Base-by-base conservation (phyloP, 2,113 vertebrate genomes). In the Barbus barbus region DNA sequence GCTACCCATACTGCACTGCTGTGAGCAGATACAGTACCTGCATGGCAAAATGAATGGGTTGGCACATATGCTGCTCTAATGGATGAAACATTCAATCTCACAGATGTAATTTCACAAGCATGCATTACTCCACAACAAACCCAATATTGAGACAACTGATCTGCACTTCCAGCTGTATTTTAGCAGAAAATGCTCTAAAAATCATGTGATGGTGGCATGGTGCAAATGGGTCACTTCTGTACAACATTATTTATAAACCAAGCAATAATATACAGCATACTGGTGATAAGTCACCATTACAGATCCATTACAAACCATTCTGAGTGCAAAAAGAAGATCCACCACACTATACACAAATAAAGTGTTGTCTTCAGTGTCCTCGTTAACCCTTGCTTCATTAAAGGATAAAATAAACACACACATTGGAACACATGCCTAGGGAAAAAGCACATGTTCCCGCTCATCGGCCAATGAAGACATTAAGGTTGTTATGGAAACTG, bases 401-500 rank as follows among this genome's bases (percentile, higher is more conserved):
- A 75, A 78, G n/a, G 36, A 28, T 28, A 22, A 67, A 81, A 38
- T 24, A 48, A 2, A 73, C 67, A 77, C n/a, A 67, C 31, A 67
- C 44, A 56, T 14, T 31, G 41, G 61, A 9, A 44, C 79, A 69
- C 31, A 77, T 28, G 38, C 36, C 18, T 26, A 76, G 63, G 69
- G 41, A 28, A 51, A 65, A 82, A 71, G 63, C 48, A 82, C 74
- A 81, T 36, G 22, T 33, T 60, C 75, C 75, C 46, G 44, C 48
- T 24, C 20, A 9, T 46, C 1, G 2, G 33, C 60, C 33, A 78
- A 58, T 20, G 56, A 81, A 81, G 76, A 58, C 26, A 36, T 41
- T 36, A n/a, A 20, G 46, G 87, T 85, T 86, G 81, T 26, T 79
- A 84, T 86, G 81, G 87, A 31, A 88, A 88, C 84, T 22, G 16